Evolutionary conservation across 2,797 vertebrate genomes (phyloP), one percentile per base, ranked within the genome.

Genomic region (Characodon lateralis): DNA sequence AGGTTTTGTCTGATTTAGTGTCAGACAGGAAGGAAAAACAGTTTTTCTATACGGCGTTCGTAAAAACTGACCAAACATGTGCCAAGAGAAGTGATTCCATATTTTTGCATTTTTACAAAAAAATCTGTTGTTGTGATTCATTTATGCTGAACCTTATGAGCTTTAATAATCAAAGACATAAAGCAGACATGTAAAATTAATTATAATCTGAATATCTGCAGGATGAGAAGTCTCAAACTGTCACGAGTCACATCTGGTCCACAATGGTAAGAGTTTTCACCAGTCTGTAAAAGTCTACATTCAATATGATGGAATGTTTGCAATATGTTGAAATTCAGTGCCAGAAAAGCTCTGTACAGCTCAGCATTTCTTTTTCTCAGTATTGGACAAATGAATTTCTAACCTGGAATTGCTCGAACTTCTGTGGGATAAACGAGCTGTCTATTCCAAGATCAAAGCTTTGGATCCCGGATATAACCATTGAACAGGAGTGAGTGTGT

Each of bases 171-270:
- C 9, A 53, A 53, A 55, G 20, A 55, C 6, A 7, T 24, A 55
- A 24, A 55, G 20, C 20, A 55, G 20, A 55, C 2, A 5, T 58
- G 12, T 3, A 8, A n/a, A 39, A 31, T 35, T 14, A 65, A 35
- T 18, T 51, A 26, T 51, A 41, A 66, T 24, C 9, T 0, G 48
- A 9, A 74, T 41, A 3, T 26, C 41, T 77, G 55, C 68, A 77
- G 76, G 28, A 74, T 39, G 73, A 74, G 35, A 74, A 74, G 58
- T 65, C 43, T 50, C 73, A 74, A 51, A 74, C 58, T 14, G 59
- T 74, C 10, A 74, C 73, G 1, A 8, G 59, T n/a, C 59, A 74
- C 58, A 50, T 48, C 46, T 74, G 55, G 68, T 71, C n/a, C 20
- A 10, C 56, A 0, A 61, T 6, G 76, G 76, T 77, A 61, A 69